These are phyloP conservation scores for Ameiurus melas DNA, from an alignment of 2,113 vertebrate species.

Conservation along the genomic window DNA sequence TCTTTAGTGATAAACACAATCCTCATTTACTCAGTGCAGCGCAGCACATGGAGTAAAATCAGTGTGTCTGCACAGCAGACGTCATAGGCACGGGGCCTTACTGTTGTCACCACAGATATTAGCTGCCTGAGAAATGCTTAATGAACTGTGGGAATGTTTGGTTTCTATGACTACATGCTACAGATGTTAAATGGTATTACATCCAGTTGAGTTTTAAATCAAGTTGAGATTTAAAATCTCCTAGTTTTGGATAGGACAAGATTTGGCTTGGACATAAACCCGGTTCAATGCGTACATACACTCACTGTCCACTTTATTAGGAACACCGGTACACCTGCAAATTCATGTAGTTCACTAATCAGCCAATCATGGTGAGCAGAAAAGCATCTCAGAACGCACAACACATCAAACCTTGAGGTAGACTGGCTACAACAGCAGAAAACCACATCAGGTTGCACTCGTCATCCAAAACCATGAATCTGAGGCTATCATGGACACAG, in stretches of 20 bases:
- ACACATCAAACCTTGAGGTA: not conserved
- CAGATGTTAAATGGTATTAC: not conserved
- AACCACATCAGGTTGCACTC: too few relatives aligned
- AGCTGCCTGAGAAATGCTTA: not conserved
- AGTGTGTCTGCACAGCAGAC: constrained; percentile 11
- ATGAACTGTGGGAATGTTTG: constrained; percentile 12
- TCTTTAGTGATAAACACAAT: constrained; percentile 31
- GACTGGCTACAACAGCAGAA: too few relatives aligned
- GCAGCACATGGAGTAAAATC: not conserved
- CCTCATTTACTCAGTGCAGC: constrained; percentile 22
- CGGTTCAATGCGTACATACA: not conserved
- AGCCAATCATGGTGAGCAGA: not conserved
- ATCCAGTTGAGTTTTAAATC: not conserved
- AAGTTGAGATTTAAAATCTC: not conserved
- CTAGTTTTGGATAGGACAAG: not conserved
- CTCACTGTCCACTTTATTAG: not conserved
- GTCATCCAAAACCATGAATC: too few relatives aligned
- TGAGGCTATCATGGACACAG: too few relatives aligned
- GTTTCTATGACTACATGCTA: constrained; percentile 24
- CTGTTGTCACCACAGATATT: not conserved
- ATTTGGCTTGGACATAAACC: not conserved
- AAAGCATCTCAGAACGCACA: not conserved
- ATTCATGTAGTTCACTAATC: not conserved
- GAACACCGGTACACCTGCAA: not conserved
- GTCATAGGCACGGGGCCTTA: not conserved